Percentiles rank a stretch among this genome's conserved stretches.
Evolutionary conservation across 1,140 invertebrate genomes (phyloP).

Genomic region (Choristoneura fumiferana): DNA sequence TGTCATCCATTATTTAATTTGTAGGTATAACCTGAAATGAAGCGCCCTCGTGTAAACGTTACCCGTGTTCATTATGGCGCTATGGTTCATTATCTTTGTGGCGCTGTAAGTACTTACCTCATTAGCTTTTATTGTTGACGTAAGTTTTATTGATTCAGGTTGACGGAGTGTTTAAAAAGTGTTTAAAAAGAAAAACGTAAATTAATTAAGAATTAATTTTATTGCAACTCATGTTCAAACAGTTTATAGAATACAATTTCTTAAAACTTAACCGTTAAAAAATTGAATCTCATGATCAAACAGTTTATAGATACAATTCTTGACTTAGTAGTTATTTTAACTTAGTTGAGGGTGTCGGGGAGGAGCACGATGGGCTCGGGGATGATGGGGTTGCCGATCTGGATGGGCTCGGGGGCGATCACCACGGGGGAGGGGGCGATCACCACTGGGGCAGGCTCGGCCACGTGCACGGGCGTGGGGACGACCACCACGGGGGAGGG

Average conservation of each 20-base stretch:
- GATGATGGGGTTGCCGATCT: conserved; percentile 10
- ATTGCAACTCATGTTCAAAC: conserved; percentile 13
- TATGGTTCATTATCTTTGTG: too few relatives aligned
- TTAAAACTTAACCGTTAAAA: not conserved
- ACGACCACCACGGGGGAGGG: conserved; percentile 17
- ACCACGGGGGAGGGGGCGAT: conserved; percentile 21
- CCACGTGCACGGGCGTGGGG: conserved; percentile 5
- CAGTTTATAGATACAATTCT: conserved; percentile 4
- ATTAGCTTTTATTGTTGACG: not conserved
- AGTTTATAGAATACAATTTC: not conserved
- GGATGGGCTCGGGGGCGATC: conserved; percentile 17
- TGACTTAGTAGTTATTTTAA: not conserved
- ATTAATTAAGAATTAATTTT: conserved; percentile 7
- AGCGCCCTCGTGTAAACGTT: too few relatives aligned
- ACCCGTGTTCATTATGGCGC: too few relatives aligned
- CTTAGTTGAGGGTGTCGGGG: conserved; percentile 3
- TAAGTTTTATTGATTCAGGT: too few relatives aligned
- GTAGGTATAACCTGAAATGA: too few relatives aligned
- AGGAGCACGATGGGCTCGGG: conserved; percentile 21
- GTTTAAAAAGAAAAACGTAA: not conserved
- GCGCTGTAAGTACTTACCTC: not conserved
- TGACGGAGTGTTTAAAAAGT: not conserved
- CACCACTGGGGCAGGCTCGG: conserved; percentile 19
- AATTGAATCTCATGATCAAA: not conserved
- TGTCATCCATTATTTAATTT: too few relatives aligned